These are phyloP conservation scores for Malurus melanocephalus DNA, from an alignment of 2,113 vertebrate species.

Conservation along the genomic window DNA sequence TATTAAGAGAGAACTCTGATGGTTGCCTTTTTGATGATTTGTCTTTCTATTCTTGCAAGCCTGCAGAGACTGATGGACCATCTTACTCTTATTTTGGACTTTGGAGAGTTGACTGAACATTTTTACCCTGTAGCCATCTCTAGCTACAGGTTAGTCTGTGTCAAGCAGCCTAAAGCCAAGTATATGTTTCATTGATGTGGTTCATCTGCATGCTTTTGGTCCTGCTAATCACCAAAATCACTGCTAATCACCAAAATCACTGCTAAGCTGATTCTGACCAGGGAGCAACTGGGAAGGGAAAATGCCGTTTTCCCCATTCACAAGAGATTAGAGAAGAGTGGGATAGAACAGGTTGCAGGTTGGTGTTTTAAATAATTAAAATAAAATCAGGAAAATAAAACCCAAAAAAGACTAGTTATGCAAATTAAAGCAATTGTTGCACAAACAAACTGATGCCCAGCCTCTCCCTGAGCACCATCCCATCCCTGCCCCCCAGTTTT, in stretches of 20 bases:
- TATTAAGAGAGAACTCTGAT: neutral
- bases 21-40: neutral
- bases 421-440: neutral
- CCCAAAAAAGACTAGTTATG: neutral
- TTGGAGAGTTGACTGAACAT: neutral
- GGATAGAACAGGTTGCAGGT: neutral
- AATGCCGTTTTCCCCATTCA: neutral
- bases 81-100: neutral
- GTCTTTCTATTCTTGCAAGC: neutral
- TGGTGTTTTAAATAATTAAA: neutral
- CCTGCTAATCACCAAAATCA: neutral
- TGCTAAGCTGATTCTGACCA: neutral
- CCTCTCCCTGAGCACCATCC: neutral
- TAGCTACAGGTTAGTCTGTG: neutral
- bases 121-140: neutral
- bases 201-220: neutral
- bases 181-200: neutral
- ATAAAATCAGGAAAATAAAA: neutral
- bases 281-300: neutral
- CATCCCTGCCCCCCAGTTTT: accelerated
- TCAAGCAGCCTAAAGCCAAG: neutral
- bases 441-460: neutral
- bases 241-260: too few species aligned
- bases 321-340: neutral
- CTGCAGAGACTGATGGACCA: neutral